These are phyloP conservation scores for Megalurothrips usitatus DNA, from an alignment of 2,888 invertebrate genomes.

Conservation along the genomic window DNA sequence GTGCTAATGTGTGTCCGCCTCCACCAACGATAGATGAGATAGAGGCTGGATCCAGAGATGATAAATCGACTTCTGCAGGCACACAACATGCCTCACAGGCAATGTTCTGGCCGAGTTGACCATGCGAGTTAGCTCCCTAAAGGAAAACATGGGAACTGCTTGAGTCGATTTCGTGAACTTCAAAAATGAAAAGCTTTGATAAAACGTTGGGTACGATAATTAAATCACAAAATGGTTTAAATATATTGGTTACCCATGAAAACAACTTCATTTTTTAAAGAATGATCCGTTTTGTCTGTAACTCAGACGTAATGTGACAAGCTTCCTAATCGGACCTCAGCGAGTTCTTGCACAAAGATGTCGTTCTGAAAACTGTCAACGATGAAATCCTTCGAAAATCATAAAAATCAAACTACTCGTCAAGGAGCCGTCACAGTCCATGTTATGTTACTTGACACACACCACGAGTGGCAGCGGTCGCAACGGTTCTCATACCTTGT, in stretches of 20 bases:
- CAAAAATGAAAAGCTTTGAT: not conserved
- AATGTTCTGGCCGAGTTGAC: conserved; percentile 67
- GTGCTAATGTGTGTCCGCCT: conserved; percentile 69
- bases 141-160: conserved; percentile 30
- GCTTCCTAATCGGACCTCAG: too few species aligned
- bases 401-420: too few species aligned
- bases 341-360: too few species aligned
- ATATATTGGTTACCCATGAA: conserved; percentile 3
- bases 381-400: too few species aligned
- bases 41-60: conserved; percentile 46
- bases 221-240: not conserved
- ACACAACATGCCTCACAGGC: conserved; percentile 59
- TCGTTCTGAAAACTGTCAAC: too few species aligned
- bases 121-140: conserved; percentile 80
- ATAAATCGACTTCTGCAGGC: conserved; percentile 51
- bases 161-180: not conserved
- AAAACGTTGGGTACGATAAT: not conserved
- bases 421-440: too few species aligned
- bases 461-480: too few species aligned
- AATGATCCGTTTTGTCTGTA: too few species aligned
- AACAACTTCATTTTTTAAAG: not conserved
- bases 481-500: too few species aligned
- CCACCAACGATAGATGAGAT: conserved; percentile 67
- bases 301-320: too few species aligned
- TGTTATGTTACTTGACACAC: too few species aligned